Base-by-base conservation (phyloP, 2,797 vertebrate species). In the Pipistrellus kuhlii region DNA sequence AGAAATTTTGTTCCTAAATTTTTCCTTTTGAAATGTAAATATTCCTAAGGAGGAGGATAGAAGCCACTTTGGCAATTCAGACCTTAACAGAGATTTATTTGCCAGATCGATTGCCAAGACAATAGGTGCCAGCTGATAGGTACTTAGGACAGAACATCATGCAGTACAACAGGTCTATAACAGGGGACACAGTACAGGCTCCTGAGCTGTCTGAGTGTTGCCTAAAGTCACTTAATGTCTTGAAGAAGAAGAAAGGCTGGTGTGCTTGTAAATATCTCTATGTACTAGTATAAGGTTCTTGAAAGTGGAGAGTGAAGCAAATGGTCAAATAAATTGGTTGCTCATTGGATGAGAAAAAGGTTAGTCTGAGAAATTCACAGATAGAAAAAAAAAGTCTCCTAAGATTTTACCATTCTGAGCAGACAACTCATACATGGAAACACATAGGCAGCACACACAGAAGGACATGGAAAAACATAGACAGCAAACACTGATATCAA, bases 21-120 rank as follows among this genome's bases (percentile, higher is more conserved):
- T 72, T 71, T 85, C 35, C 51, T 85, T 93, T 53, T 88, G 44
- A 89, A 93, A 84, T 93, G 12, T 9, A 95, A 93, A 87, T 82
- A 81, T 81, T 30, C 64, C 51, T 83, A 17, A 89, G 32, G 35
- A 59, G 21, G 48, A 89, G 32, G 32, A 51, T 2, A 53, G 46
- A 86, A 86, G 30, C 32, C 38, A 81, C 57, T 89, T 93, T 72
- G 85, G 44, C 53, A 87, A 92, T 90, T 87, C 88, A 72, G 68
- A 83, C 23, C 10, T 89, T 41, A 89, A 71, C 38, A 91, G 51
- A 91, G 69, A 91, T 81, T 72, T 30, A 89, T 87, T 93, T 89
- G 20, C 71, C 30, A 89, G 75, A 84, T 32, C 86, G 90, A 87
- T 76, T 96, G 87, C 32, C 64, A 93, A 66, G 27, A 25, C 83